Evolutionary conservation across 2,888 invertebrate species (phyloP).

Genomic region (Labia minor): DNA sequence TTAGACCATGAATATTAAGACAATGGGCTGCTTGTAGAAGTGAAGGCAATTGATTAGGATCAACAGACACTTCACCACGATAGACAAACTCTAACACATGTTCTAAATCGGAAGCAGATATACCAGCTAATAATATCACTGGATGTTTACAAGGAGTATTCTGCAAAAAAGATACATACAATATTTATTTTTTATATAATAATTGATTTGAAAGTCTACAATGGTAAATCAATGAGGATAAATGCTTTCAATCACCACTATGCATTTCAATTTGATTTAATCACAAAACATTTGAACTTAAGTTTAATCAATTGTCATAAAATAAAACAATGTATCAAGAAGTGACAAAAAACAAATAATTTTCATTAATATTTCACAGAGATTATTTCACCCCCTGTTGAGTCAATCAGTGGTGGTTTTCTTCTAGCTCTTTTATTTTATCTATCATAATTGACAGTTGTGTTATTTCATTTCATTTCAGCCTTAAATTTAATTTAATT

Average conservation of each 20-base stretch:
- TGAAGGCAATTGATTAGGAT: constrained; percentile 49
- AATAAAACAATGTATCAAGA: no score
- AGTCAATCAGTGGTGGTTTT: no score
- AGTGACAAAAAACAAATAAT: no score
- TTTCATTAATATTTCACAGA: no score
- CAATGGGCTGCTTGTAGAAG: constrained; percentile 51
- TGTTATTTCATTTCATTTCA: no score
- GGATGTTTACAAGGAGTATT: constrained; percentile 54
- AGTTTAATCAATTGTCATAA: no score
- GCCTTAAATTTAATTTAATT: no score
- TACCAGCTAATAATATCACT: constrained; percentile 52
- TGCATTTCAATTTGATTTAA: not conserved
- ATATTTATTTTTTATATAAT: no score
- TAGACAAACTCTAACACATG: constrained; percentile 52
- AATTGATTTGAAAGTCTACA: not conserved
- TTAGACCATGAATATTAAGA: constrained; percentile 49
- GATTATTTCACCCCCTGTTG: no score
- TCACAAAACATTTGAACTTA: no score
- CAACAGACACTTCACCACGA: constrained; percentile 51
- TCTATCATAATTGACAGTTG: no score
- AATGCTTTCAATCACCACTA: not conserved
- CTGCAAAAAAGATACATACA: constrained; percentile 29
- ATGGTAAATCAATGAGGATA: not conserved
- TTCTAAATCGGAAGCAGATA: constrained; percentile 49
- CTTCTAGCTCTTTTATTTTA: no score